Conservation (phyloP, 1,140 invertebrate genomes). For the Drosophila pseudoananassae region DNA sequence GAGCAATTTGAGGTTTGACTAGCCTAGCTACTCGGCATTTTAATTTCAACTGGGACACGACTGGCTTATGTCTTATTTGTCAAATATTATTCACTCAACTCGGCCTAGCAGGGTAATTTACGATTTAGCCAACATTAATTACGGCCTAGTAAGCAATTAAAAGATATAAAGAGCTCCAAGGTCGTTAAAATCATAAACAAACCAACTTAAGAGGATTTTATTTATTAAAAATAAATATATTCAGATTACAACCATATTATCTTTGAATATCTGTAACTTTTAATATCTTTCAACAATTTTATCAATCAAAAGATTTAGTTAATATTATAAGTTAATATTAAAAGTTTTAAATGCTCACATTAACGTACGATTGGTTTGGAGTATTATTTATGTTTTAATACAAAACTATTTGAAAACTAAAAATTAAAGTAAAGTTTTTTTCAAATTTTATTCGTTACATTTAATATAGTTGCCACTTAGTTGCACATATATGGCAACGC, state of each 20-base stretch:
- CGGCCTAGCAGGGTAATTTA: slow-evolving; percentile 5
- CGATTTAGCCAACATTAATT: not conserved
- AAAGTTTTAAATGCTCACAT: too few species aligned
- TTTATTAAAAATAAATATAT: not conserved
- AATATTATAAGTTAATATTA: too few species aligned
- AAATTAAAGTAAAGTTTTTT: not conserved
- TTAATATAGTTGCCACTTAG: not conserved
- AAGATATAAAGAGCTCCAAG: slow-evolving; percentile 9
- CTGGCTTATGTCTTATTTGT: slow-evolving; percentile 27
- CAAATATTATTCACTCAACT: slow-evolving; percentile 18
- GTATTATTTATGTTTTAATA: too few species aligned
- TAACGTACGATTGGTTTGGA: too few species aligned
- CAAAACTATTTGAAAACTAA: too few species aligned
- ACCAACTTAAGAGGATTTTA: not conserved
- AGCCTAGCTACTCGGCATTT: slow-evolving; percentile 11
- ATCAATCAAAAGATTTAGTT: too few species aligned
- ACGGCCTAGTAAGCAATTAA: slow-evolving; percentile 12
- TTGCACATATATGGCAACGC: not conserved
- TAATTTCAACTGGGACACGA: slow-evolving; percentile 28
- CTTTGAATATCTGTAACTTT: not conserved
- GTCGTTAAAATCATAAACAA: slow-evolving; percentile 9
- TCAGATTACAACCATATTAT: not conserved
- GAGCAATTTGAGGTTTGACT: slow-evolving; percentile 10
- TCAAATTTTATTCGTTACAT: not conserved
- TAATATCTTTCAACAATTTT: not conserved